These are phyloP conservation scores for Pantherophis alleghaniensis DNA, from an alignment of 2,797 vertebrate species.

Conservation along the genomic window DNA sequence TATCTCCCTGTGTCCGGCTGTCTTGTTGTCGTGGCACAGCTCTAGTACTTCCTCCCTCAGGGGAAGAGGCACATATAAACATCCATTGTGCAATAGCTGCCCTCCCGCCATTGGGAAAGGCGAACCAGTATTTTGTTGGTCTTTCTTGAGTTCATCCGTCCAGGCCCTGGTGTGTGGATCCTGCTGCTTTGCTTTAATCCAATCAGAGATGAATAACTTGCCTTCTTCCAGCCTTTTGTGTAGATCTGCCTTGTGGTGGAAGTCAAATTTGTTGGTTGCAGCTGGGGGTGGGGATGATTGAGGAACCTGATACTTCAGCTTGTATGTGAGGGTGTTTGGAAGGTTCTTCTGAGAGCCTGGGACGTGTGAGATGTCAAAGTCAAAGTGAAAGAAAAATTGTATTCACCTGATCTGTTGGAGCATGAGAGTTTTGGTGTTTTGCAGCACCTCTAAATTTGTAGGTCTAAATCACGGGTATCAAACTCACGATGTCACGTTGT, in stretches of 20 bases:
- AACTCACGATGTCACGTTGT: rapidly evolving
- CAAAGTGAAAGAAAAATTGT: not conserved
- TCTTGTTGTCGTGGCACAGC: not conserved
- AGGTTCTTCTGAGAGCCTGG: not conserved
- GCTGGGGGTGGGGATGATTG: not conserved
- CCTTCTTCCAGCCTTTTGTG: not conserved
- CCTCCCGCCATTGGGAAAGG: not conserved
- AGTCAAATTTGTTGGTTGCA: not conserved
- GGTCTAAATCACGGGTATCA: too few species aligned
- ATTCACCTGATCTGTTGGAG: not conserved
- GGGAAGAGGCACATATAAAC: not conserved
- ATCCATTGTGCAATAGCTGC: not conserved
- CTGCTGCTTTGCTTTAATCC: not conserved
- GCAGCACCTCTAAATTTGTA: not conserved
- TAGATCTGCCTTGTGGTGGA: not conserved
- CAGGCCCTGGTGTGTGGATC: not conserved
- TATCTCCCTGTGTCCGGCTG: not conserved
- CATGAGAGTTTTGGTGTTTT: not conserved
- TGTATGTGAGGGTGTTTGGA: not conserved
- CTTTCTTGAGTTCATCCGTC: not conserved
- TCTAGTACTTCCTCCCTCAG: not conserved
- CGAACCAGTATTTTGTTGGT: not conserved
- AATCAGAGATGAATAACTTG: not conserved
- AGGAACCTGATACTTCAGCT: not conserved
- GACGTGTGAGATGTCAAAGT: not conserved